A percentile compares a stretch with the other conserved stretches of the same genome.
Evolutionary conservation across 2,888 invertebrate species (phyloP).

Genomic region (Protodeltote pygarga): DNA sequence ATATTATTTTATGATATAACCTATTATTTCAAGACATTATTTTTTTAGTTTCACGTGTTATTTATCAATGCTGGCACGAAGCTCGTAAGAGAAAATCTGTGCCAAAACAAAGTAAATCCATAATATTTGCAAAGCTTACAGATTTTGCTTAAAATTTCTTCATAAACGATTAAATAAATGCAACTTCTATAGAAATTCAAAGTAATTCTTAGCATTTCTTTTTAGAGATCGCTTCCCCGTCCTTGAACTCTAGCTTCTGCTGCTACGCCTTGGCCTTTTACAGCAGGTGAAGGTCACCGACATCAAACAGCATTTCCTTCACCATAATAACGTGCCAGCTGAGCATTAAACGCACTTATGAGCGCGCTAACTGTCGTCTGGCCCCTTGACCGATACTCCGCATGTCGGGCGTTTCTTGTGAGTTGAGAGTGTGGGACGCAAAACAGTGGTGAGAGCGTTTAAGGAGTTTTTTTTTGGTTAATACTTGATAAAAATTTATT

Average conservation of each 20-base stretch:
- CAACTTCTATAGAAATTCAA: no score
- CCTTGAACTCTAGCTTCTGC: constrained; percentile 24
- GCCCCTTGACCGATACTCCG: constrained; percentile 61
- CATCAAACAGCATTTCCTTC: constrained; percentile 25
- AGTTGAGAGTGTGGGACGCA: constrained; percentile 22
- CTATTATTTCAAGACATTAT: no score
- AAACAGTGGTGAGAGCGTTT: constrained; percentile 17
- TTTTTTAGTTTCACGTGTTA: no score
- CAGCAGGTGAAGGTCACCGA: constrained; percentile 20
- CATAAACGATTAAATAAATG: no score
- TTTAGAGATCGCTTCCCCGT: constrained; percentile 5
- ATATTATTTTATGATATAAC: constrained; percentile 18
- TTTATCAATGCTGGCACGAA: no score
- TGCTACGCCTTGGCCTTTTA: constrained; percentile 34
- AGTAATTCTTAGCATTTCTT: background rate
- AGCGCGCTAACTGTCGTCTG: constrained; percentile 56
- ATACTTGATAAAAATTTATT: no score
- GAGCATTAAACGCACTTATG: constrained; percentile 38
- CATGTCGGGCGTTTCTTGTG: constrained; percentile 53
- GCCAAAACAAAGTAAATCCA: no score
- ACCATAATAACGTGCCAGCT: constrained; percentile 26
- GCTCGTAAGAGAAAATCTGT: no score
- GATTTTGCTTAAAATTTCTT: no score
- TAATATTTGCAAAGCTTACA: no score
- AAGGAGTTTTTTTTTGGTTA: background rate